Percentiles rank a stretch among this genome's conserved stretches.
These are phyloP conservation scores for Streptopelia turtur DNA, from an alignment of 2,797 vertebrate species.

Conservation along the genomic window DNA sequence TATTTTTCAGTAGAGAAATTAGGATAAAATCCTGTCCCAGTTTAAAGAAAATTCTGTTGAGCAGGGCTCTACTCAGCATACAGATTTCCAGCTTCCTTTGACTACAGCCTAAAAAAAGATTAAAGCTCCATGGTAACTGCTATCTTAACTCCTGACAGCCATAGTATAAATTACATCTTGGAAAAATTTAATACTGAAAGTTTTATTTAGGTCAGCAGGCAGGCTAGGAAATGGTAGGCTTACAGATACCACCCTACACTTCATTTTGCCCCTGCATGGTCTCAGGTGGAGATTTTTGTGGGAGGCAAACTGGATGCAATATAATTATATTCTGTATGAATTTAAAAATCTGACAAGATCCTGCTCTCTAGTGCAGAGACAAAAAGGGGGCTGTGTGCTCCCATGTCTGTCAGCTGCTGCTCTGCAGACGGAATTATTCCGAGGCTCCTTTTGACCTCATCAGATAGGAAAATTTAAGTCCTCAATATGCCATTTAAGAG, in stretches of 20 bases:
- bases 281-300: neutral
- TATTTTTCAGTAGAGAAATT: neutral
- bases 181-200: constrained; percentile 62
- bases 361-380: neutral
- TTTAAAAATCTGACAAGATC: neutral
- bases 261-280: neutral
- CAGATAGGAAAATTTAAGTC: neutral
- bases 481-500: neutral
- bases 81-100: constrained; percentile 55
- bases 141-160: constrained; percentile 66
- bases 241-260: neutral
- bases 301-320: neutral
- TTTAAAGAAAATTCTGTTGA: constrained; percentile 53
- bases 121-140: constrained; percentile 71
- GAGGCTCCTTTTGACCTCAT: neutral
- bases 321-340: neutral
- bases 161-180: constrained; percentile 62
- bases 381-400: neutral
- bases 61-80: constrained; percentile 42
- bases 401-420: neutral
- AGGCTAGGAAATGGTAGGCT: neutral
- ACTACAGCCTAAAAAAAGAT: constrained; percentile 71
- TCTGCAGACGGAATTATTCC: neutral
- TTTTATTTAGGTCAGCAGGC: constrained; percentile 64
- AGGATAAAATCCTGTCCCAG: constrained; percentile 30